These are phyloP conservation scores for Drosophila pectinifera DNA, from an alignment of 1,140 invertebrate genomes.

Conservation along the genomic window DNA sequence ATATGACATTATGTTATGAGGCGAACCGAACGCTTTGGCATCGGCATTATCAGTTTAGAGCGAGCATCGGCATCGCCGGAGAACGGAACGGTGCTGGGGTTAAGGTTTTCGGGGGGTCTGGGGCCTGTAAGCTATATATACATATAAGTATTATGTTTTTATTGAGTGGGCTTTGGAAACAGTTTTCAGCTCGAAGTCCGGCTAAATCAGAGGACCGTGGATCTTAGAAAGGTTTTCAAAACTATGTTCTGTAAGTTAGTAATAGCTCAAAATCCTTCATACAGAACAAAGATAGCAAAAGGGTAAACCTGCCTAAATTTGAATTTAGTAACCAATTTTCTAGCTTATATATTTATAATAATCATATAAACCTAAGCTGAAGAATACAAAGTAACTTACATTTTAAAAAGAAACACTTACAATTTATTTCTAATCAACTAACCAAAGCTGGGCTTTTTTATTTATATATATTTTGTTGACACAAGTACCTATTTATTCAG, in stretches of 20 bases:
- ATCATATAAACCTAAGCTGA: too few species aligned
- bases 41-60: constrained; percentile 32
- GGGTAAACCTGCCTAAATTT: not conserved
- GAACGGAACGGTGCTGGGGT: constrained; percentile 8
- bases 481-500: not conserved
- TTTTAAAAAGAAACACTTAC: not conserved
- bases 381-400: too few species aligned
- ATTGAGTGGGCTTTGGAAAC: not conserved
- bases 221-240: not conserved
- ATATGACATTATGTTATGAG: constrained; percentile 28
- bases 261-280: too few species aligned
- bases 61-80: constrained; percentile 5
- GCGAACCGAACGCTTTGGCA: constrained; percentile 26
- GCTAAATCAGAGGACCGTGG: not conserved
- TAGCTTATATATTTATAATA: too few species aligned
- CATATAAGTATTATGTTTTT: not conserved
- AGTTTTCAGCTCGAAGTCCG: not conserved
- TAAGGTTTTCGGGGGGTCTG: constrained; percentile 37
- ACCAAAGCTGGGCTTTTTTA: not conserved
- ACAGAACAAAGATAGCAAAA: too few species aligned
- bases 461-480: not conserved
- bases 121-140: constrained; percentile 5
- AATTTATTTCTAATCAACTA: not conserved
- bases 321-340: not conserved
- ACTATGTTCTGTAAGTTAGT: too few species aligned